Evolutionary conservation across 2,888 invertebrate species (phyloP), one percentile per base, ranked within the genome.

Genomic region (Archips xylosteana): DNA sequence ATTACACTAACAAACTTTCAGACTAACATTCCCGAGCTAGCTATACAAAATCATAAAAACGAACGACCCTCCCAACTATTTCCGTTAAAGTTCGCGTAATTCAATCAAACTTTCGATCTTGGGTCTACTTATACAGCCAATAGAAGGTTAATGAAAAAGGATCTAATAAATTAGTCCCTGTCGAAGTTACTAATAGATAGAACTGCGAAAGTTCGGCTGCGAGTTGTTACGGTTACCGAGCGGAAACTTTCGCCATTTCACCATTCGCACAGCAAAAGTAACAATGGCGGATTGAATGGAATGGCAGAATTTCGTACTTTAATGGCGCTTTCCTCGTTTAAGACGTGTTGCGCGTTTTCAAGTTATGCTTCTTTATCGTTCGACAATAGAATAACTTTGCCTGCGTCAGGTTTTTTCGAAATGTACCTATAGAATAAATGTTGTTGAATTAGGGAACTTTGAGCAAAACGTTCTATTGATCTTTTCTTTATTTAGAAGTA

Each of bases 201-300:
- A 70, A 74, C 69, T 70, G 69, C 59, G 51, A 60, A 74, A 74
- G 63, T 74, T 74, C 34, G 49, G 60, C 64, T 68, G 36, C 51
- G 51, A 70, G 60, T 74, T 74, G 69, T 69, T 74, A 74, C 60
- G 69, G 69, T 60, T 64, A 34, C 73, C 13, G 64, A 66, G 61
- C 69, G 42, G 60, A 70, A 74, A 74, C 57, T 74, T 74, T 64
- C 60, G 69, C 74, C 69, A 70, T 74, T 74, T 65, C 73, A 49
- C 69, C 62, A 64, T 71, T 71, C 70, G 57, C 47, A 67, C 45
- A 62, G 71, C 70, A 66, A 76, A 71, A 65, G 74, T 77, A 74
- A 74, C 74, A 74, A 74, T 74, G 74, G 74, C 34, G 69, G 68
- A 78, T 82, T 84, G 81, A 85, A 83, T 82, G 79, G 80, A 84